A percentile compares a stretch with the other conserved stretches of the same genome.
These are phyloP conservation scores for Cercopithecus hamlyni DNA, from an alignment of 2,797 vertebrate genomes.

Conservation along the genomic window DNA sequence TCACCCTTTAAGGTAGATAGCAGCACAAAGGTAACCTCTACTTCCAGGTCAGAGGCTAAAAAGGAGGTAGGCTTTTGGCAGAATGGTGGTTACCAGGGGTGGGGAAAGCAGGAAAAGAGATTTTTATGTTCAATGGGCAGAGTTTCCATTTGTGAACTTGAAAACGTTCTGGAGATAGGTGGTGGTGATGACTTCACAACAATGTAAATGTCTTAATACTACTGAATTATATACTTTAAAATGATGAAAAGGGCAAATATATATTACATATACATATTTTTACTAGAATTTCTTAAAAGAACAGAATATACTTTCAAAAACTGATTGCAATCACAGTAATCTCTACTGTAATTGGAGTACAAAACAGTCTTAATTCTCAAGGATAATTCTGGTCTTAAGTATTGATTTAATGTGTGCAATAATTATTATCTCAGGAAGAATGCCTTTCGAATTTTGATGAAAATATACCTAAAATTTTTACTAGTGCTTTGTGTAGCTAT, in stretches of 20 bases:
- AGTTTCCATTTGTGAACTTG: neutral
- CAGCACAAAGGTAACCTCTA: neutral
- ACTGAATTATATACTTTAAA: neutral
- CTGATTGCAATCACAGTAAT: neutral
- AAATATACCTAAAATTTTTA: neutral
- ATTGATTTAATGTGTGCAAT: neutral
- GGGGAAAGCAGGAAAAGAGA: rapidly evolving
- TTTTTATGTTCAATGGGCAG: neutral
- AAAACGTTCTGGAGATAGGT: neutral
- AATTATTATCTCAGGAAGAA: neutral
- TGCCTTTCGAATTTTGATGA: neutral
- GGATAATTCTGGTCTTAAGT: neutral
- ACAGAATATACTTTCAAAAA: neutral
- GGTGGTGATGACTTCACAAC: neutral
- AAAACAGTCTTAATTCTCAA: neutral
- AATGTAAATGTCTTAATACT: neutral
- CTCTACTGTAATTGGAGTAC: neutral
- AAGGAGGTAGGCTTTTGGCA: neutral
- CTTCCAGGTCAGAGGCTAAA: neutral
- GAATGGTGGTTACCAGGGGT: neutral
- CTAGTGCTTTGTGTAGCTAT: neutral
- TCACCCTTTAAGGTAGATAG: neutral
- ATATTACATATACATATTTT: neutral
- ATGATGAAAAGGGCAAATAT: neutral
- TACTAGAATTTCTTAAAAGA: neutral